Conservation (phyloP, 2,797 vertebrate species). For the Pantherophis alleghaniensis region DNA sequence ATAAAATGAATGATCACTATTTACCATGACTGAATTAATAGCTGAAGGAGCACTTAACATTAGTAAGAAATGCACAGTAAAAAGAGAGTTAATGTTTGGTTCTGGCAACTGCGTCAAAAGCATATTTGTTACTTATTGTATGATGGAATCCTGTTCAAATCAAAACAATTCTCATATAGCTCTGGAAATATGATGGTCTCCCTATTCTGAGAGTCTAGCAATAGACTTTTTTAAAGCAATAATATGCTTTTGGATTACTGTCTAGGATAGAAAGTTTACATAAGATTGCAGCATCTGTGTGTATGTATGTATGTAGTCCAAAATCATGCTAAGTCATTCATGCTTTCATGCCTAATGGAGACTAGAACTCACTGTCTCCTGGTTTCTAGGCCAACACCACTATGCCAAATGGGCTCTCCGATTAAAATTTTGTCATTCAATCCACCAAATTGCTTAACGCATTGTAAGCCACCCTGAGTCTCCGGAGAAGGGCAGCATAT, state of each 20-base stretch:
- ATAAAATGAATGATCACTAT: neutral
- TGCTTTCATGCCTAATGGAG: neutral
- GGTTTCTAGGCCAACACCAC: neutral
- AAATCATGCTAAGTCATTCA: neutral
- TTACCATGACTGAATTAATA: neutral
- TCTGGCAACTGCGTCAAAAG: neutral
- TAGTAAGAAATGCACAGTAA: neutral
- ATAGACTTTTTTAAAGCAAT: neutral
- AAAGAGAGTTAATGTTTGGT: neutral
- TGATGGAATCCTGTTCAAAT: neutral
- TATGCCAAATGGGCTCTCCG: neutral
- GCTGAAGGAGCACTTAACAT: neutral
- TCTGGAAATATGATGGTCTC: neutral
- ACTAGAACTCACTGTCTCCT: neutral
- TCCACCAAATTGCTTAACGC: conserved; percentile 7
- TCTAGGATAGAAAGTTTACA: neutral
- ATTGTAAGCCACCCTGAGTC: no score
- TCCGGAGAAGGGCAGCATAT: no score
- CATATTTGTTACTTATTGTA: neutral
- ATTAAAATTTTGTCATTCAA: neutral
- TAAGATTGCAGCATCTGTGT: neutral
- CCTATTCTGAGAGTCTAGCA: neutral
- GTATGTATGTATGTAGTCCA: neutral
- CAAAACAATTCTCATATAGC: neutral
- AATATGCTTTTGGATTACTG: neutral